These are phyloP conservation scores for Piscicola geometra DNA, from an alignment of 2,888 invertebrate genomes.

Conservation along the genomic window DNA sequence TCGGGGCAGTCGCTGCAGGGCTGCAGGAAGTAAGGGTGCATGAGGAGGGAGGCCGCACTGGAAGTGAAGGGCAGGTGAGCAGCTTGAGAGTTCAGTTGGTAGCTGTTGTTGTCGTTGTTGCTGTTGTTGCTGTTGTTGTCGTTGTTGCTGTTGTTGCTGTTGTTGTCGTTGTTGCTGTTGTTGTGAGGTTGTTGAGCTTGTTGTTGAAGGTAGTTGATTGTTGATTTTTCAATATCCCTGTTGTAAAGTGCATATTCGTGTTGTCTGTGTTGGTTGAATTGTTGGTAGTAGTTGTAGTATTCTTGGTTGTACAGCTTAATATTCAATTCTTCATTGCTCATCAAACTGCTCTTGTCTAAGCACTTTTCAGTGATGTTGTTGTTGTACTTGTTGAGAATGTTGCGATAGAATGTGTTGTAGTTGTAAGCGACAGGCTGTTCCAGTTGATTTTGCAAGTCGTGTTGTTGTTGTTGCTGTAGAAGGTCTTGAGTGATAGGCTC, in stretches of 20 bases:
- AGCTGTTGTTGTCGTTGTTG: too few relatives aligned
- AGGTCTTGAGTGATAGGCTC: background rate
- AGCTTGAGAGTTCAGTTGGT: too few relatives aligned
- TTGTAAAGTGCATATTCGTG: too few relatives aligned
- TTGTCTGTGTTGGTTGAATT: background rate
- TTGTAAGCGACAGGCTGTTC: background rate
- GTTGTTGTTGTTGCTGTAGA: slow-evolving; percentile 19
- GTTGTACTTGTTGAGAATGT: slow-evolving; percentile 11
- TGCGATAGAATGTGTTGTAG: background rate
- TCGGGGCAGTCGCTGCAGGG: too few relatives aligned
- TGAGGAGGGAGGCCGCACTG: background rate
- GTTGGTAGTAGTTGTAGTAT: background rate
- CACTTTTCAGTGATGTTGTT: too few relatives aligned
- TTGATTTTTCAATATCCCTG: background rate
- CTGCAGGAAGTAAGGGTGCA: too few relatives aligned
- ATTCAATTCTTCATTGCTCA: background rate
- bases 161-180: too few relatives aligned
- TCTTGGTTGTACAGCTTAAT: background rate
- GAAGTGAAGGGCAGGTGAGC: background rate
- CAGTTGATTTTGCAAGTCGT: background rate
- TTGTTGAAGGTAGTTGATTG: background rate
- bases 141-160: too few relatives aligned
- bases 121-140: too few relatives aligned
- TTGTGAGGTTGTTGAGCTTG: background rate
- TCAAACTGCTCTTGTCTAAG: background rate